Evolutionary conservation across 2,113 vertebrate genomes (phyloP), one percentile per base, ranked within the genome.

Genomic region (Oreochromis spilurus): DNA sequence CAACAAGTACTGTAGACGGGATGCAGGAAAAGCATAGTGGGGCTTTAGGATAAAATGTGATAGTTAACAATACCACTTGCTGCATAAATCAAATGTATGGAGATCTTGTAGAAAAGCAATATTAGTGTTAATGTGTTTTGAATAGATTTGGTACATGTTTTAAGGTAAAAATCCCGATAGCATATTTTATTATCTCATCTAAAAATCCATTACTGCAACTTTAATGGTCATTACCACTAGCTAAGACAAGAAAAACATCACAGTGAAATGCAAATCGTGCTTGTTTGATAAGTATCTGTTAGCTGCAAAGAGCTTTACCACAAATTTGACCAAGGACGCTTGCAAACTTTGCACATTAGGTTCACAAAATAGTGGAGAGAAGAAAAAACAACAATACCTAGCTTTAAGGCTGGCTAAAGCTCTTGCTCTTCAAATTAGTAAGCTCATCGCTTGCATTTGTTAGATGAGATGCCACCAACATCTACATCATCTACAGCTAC

Each of bases 51-150:
- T 72, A 72, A 43, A 72, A 45, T 24, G 13, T 72, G 67, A 45
- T 21, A 45, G 26, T 72, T 45, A 72, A 43, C 36, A 40, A 0
- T 72, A 45, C 0, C 0, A 2, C 67, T 72, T 72, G 38, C 38
- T 17, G 67, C 38, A 45, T 17, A 29, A 48, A 50, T 75, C 70
- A 19, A 75, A 75, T 12, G 70, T 29, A 48, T 48, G 21, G 40
- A 26, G 24, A 48, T 45, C 19, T 0, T 43, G 38, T 17, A 48
- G 16, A 75, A 29, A 75, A 48, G 3, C 24, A 75, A 75, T 48
- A 50, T 48, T 26, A 48, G 24, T 29, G 43, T 75, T 48, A 75
- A 19, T 75, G 21, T 75, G 24, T 48, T 75, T 50, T 75, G 14
- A 48, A 4, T 48, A 26, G 14, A 45, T 45, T 72, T 72, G 21